Percentiles rank a stretch among this genome's conserved stretches.
These are phyloP conservation scores for Meandrusa payeni DNA, from an alignment of 2,888 invertebrate genomes.

Conservation along the genomic window DNA sequence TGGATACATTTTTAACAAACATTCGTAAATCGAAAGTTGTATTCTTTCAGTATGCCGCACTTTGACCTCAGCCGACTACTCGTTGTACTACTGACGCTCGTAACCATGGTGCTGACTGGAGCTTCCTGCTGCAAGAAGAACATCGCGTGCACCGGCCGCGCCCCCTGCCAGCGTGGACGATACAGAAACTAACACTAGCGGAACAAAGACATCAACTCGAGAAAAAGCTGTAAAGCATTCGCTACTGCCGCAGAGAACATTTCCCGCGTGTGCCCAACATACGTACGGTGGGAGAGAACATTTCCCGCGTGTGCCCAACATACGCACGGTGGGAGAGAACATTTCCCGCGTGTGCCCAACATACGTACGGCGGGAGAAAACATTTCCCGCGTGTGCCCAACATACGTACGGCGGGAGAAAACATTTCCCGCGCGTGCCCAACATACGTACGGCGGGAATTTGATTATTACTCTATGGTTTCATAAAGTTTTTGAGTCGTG, in stretches of 20 bases:
- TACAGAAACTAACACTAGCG: slow-evolving; percentile 33
- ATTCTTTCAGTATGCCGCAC: slow-evolving; percentile 47
- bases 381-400: too few relatives aligned
- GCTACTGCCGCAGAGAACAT: slow-evolving; percentile 4
- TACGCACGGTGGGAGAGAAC: too few relatives aligned
- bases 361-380: too few relatives aligned
- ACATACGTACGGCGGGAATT: slow-evolving; percentile 13
- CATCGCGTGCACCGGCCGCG: slow-evolving; percentile 48
- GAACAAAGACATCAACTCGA: too few relatives aligned
- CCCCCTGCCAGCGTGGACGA: slow-evolving; percentile 60
- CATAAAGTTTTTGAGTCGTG: not conserved
- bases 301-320: too few relatives aligned
- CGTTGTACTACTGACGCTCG: slow-evolving; percentile 42
- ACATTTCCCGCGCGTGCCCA: slow-evolving; percentile 11
- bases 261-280: slow-evolving; percentile 14
- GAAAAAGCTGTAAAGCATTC: too few relatives aligned
- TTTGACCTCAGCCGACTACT: slow-evolving; percentile 39
- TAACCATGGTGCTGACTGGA: slow-evolving; percentile 42
- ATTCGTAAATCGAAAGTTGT: too few relatives aligned
- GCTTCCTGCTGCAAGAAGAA: slow-evolving; percentile 40
- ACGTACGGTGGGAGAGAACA: too few relatives aligned
- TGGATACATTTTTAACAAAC: too few relatives aligned
- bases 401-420: too few relatives aligned
- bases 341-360: too few relatives aligned
- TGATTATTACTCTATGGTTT: slow-evolving; percentile 9